These are phyloP conservation scores for Cryptotermes secundus DNA, from an alignment of 1,140 invertebrate species.

Conservation along the genomic window DNA sequence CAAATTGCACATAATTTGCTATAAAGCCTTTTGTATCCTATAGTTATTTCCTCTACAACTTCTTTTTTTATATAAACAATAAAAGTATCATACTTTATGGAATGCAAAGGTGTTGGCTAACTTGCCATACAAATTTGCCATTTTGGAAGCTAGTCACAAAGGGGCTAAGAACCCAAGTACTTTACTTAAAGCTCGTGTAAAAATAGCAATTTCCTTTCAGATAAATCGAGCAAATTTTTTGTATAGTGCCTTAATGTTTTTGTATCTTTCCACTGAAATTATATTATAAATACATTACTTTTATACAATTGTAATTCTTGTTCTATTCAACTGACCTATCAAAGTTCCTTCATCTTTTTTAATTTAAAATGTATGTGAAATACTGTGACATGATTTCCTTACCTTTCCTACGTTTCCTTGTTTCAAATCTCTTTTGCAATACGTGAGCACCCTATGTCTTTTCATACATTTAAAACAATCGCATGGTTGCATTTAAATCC, in stretches of 20 bases:
- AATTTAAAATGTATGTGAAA: too few species aligned
- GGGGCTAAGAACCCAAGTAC: conserved; percentile 21
- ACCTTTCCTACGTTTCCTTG: too few species aligned
- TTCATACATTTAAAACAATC: too few species aligned
- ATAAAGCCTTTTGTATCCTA: conserved; percentile 28
- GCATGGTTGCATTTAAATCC: too few species aligned
- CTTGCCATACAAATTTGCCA: conserved; percentile 22
- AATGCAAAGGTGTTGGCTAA: conserved; percentile 6
- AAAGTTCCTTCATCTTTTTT: not conserved
- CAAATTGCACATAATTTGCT: conserved; percentile 26
- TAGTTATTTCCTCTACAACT: conserved; percentile 25
- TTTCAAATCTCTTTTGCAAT: too few species aligned
- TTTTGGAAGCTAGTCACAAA: conserved; percentile 35
- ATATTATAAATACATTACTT: conserved; percentile 32
- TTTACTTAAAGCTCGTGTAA: conserved; percentile 20
- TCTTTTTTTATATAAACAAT: conserved; percentile 29
- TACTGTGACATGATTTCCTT: not conserved
- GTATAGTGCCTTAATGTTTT: conserved; percentile 34
- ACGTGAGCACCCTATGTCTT: too few species aligned
- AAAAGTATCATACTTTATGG: conserved; percentile 14
- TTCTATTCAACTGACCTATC: not conserved
- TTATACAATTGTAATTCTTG: conserved; percentile 33
- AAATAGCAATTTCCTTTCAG: conserved; percentile 24
- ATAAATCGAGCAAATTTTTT: conserved; percentile 23
- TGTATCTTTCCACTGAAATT: conserved; percentile 33